Conservation (phyloP, 2,797 vertebrate species). For the Falco cherrug region DNA sequence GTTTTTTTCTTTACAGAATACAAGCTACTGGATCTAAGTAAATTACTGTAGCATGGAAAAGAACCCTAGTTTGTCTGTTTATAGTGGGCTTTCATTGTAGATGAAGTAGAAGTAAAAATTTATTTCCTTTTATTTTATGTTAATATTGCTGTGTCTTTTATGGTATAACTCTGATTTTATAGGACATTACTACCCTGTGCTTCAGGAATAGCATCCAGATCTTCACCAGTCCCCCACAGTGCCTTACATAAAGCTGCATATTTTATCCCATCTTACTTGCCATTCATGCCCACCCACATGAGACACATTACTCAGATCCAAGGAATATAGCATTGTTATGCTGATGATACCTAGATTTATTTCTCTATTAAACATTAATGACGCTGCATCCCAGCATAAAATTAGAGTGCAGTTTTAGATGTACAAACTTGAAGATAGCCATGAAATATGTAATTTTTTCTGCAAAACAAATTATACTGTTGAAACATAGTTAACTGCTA, state of each 20-base stretch:
- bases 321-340: conserved; percentile 54
- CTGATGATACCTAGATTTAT: conserved; percentile 57
- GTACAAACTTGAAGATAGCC: background rate
- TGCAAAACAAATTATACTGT: background rate
- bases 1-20: background rate
- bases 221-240: background rate
- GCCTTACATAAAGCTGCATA: conserved; percentile 21
- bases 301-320: conserved; percentile 36
- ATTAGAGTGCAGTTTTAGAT: conserved; percentile 4
- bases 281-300: conserved; percentile 44
- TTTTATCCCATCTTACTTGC: conserved; percentile 29
- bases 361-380: conserved; percentile 50
- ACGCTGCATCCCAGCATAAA: background rate
- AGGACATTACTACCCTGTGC: background rate
- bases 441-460: background rate
- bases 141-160: background rate
- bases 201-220: conserved; percentile 11
- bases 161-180: background rate
- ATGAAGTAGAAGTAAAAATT: background rate
- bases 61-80: background rate
- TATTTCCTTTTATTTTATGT: background rate
- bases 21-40: background rate
- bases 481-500: background rate
- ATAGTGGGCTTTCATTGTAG: background rate
- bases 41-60: background rate